Percentiles rank a stretch among this genome's conserved stretches.
Conservation (phyloP, 2,888 invertebrate genomes). For the Steinernema hermaphroditum region DNA sequence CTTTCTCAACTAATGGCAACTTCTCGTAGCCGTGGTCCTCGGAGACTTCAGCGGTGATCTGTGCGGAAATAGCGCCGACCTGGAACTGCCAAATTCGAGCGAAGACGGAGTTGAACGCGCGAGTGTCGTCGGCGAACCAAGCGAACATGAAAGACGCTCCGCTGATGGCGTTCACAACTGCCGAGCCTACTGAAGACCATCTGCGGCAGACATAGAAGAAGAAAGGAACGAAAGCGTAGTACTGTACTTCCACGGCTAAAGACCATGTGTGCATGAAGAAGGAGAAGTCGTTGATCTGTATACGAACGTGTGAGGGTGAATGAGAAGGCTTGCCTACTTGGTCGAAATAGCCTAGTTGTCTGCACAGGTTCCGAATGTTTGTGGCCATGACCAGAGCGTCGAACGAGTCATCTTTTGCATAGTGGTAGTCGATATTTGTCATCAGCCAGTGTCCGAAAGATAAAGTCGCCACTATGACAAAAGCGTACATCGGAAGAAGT, state of each 20-base stretch:
- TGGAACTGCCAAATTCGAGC: conserved; percentile 32
- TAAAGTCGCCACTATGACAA: neutral
- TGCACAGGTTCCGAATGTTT: neutral
- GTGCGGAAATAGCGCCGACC: conserved; percentile 14
- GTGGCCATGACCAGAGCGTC: neutral
- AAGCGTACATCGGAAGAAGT: conserved; percentile 25
- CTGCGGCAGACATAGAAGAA: neutral
- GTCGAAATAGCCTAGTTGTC: neutral
- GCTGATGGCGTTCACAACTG: neutral
- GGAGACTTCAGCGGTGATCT: neutral
- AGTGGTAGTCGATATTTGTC: neutral
- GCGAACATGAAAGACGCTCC: too few relatives aligned
- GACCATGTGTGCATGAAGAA: conserved; percentile 35
- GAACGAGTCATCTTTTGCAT: neutral
- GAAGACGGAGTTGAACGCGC: neutral
- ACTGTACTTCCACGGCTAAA: conserved; percentile 32
- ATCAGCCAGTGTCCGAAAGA: neutral
- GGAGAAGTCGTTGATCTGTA: conserved; percentile 14
- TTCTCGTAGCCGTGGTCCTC: too few relatives aligned
- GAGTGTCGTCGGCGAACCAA: too few relatives aligned
- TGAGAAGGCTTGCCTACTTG: neutral
- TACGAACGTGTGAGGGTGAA: neutral
- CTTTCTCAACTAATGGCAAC: too few relatives aligned
- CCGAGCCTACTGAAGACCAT: too few relatives aligned
- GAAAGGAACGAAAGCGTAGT: conserved; percentile 32